Evolutionary conservation across 2,888 invertebrate species (phyloP), one percentile per base, ranked within the genome.

Genomic region (Drosophila pseudotalamancana): DNA sequence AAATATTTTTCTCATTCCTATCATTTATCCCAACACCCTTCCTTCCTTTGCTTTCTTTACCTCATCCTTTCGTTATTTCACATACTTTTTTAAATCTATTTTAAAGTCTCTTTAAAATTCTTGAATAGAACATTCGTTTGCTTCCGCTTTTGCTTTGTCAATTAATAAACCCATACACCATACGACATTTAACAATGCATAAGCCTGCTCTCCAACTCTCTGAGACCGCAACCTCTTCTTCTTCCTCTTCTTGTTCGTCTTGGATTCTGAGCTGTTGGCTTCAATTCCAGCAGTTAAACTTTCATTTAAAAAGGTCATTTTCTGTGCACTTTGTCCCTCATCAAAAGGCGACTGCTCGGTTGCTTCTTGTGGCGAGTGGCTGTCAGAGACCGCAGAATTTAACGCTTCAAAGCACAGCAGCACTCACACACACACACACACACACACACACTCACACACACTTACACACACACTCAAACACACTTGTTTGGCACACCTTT

Each of bases 301-400:
- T 56, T 45, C 34, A 46, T 25, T 21, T 35, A 61, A 49, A 77
- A 74, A 70, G 75, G 61, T 61, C 32, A 78, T 56, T 60, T 63
- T 53, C 51, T n/a, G 43, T 56, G 72, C 60, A 72, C 49, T 71
- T 50, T 34, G 81, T 77, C 84, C 84, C 74, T 84, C 62, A 62
- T 86, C 87, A 86, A 80, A 54, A 27, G n/a, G 48, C 35, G 37
- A n/a, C 39, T 62, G 51, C 61, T 69, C 49, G 67, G 49, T 8
- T 42, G 54, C 37, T 31, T 39, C 16, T 59, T 65, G 54, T 25
- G 64, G 64, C 71, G 9, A 23, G 62, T 32, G 51, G 34, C 42
- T 59, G 57, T 19, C 57, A 55, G 23, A 72, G 77, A 77, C 84
- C 80, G 67, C 87, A 80, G 78, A 57, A 77, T 87, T 80, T 63